Conservation (phyloP, 1,140 invertebrate genomes). For the Globodera ellingtonae region DNA sequence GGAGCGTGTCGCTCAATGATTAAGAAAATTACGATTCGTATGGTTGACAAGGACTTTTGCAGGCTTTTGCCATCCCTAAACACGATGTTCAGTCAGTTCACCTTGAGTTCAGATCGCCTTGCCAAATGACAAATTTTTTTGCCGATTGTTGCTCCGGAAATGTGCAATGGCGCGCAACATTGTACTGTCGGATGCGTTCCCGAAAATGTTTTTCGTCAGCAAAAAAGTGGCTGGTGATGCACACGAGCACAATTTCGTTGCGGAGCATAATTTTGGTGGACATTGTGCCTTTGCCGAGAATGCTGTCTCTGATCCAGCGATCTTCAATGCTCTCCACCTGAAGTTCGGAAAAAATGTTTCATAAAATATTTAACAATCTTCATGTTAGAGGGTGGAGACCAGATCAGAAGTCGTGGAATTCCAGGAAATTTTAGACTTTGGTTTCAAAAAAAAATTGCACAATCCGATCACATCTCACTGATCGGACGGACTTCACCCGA, state of each 20-base stretch:
- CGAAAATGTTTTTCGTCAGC: slow-evolving; percentile 30
- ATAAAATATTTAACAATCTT: background rate
- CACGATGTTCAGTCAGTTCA: background rate
- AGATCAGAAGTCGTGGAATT: no score
- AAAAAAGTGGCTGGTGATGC: slow-evolving; percentile 43
- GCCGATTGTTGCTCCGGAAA: slow-evolving; percentile 33
- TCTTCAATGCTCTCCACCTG: slow-evolving; percentile 29
- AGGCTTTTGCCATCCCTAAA: no score
- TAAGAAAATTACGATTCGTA: no score
- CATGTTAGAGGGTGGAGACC: background rate
- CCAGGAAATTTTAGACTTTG: no score
- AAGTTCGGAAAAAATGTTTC: background rate
- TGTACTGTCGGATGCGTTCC: slow-evolving; percentile 38
- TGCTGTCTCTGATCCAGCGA: slow-evolving; percentile 27
- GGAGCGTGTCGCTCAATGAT: no score
- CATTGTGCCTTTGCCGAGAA: slow-evolving; percentile 42
- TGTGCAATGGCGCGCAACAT: slow-evolving; percentile 24
- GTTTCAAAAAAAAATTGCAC: background rate
- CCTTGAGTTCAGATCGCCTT: slow-evolving; percentile 42
- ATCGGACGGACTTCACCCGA: no score
- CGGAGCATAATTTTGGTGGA: slow-evolving; percentile 28
- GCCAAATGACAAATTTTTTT: slow-evolving; percentile 40
- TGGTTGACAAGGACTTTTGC: no score
- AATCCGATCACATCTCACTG: no score
- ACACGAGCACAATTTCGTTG: slow-evolving; percentile 28